Percentiles rank a stretch among this genome's conserved stretches.
Conservation (phyloP, 2,113 vertebrate genomes). For the Elaphurus davidianus region DNA sequence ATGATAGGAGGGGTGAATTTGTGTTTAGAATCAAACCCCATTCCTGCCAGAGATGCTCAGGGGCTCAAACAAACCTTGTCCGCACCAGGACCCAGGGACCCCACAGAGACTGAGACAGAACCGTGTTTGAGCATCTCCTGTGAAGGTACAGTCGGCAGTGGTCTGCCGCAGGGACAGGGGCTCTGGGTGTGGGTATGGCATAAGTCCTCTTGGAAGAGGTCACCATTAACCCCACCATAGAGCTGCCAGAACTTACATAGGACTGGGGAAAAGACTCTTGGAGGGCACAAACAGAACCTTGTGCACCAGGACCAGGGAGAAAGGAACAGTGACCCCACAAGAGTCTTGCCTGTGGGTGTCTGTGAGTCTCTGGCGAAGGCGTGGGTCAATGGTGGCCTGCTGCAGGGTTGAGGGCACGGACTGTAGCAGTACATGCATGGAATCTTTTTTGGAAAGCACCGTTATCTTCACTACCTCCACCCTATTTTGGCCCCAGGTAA, state of each 20-base stretch:
- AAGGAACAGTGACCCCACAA: background rate
- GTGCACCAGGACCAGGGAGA: background rate
- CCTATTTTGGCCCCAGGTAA: background rate
- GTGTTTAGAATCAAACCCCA: background rate
- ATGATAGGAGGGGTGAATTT: background rate
- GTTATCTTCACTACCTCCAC: background rate
- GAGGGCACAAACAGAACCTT: background rate
- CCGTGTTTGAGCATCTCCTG: background rate
- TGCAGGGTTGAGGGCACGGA: rapidly evolving
- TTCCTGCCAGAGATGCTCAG: background rate
- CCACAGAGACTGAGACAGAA: background rate
- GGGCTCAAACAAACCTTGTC: background rate
- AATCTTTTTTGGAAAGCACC: background rate
- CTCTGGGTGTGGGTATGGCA: background rate
- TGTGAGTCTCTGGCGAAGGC: rapidly evolving
- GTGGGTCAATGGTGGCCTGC: background rate
- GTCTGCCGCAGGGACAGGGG: background rate
- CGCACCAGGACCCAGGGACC: background rate
- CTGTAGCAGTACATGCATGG: background rate
- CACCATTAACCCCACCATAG: background rate
- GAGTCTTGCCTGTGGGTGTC: background rate
- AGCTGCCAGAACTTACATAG: background rate
- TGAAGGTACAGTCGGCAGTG: rapidly evolving
- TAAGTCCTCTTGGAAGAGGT: background rate
- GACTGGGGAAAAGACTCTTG: background rate